phyloP scores from a whole-genome alignment of 2,113 vertebrate species.

The Tor tambroides region DNA sequence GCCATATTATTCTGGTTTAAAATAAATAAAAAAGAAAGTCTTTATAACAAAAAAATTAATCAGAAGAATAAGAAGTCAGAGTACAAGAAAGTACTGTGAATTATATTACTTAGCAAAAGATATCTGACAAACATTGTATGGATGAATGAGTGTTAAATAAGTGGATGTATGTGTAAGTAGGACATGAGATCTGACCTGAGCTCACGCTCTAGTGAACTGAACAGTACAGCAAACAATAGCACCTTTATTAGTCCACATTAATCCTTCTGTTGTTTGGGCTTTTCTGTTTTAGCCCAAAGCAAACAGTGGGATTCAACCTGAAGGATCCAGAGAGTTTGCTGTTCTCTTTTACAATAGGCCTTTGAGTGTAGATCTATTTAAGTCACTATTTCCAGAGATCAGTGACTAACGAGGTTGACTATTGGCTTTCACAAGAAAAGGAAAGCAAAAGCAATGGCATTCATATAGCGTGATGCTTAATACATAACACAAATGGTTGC shows the following conservation, averaged over 20 bases:
- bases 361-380: conserved; percentile 11
- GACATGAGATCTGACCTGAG: conserved; percentile 28
- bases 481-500: neutral
- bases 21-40: neutral
- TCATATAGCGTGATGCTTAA: neutral
- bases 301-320: conserved; percentile 35
- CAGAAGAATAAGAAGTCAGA: neutral
- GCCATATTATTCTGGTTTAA: neutral
- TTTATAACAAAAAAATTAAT: neutral
- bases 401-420: neutral
- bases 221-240: conserved; percentile 40
- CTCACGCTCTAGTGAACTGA: conserved; percentile 15
- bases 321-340: neutral
- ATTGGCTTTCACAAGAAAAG: neutral
- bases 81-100: neutral
- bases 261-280: conserved; percentile 48
- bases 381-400: conserved; percentile 6
- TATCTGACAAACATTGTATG: neutral
- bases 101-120: neutral
- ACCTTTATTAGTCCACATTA: conserved; percentile 51
- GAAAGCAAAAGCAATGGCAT: neutral
- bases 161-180: conserved; percentile 13
- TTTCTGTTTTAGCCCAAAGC: conserved; percentile 37
- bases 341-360: neutral
- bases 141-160: conserved; percentile 3